Conservation (phyloP, 92 coral and sea anemone species). For the Heteractis magnifica region DNA sequence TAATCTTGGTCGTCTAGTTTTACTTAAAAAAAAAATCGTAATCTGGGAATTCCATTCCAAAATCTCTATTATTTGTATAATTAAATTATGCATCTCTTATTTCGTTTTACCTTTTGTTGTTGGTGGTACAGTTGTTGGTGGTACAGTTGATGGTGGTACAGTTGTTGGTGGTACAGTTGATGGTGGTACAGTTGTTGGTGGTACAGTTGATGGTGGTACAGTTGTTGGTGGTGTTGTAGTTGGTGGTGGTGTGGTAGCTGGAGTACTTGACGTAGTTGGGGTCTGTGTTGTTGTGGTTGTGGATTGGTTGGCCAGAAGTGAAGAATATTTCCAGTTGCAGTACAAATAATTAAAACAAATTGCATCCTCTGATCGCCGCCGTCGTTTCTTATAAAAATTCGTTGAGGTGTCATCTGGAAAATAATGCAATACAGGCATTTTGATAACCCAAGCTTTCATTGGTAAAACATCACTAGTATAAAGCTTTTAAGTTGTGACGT, state of each 20-base stretch:
- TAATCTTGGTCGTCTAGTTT: too few species aligned
- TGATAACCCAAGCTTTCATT: too few species aligned
- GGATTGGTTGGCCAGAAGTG: background rate
- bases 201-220: background rate
- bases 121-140: background rate
- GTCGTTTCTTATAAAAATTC: background rate
- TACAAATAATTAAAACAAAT: slow-evolving; percentile 30
- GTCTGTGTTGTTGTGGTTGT: slow-evolving; percentile 14
- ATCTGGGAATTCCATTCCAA: too few species aligned
- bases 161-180: slow-evolving; percentile 5
- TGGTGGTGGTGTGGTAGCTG: background rate
- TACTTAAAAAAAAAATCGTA: too few species aligned
- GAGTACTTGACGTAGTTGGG: background rate
- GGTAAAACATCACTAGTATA: too few species aligned
- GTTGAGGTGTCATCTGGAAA: background rate
- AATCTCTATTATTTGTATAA: too few species aligned
- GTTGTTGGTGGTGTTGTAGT: slow-evolving; percentile 16
- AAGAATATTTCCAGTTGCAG: slow-evolving; percentile 19
- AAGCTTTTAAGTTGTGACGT: too few species aligned
- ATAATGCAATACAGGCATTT: background rate
- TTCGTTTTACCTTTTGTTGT: background rate
- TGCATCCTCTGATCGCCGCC: slow-evolving; percentile 12
- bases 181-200: background rate
- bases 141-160: background rate
- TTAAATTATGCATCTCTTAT: too few species aligned